Conservation (phyloP, 2,888 invertebrate genomes). For the Cryptosula pallasiana region DNA sequence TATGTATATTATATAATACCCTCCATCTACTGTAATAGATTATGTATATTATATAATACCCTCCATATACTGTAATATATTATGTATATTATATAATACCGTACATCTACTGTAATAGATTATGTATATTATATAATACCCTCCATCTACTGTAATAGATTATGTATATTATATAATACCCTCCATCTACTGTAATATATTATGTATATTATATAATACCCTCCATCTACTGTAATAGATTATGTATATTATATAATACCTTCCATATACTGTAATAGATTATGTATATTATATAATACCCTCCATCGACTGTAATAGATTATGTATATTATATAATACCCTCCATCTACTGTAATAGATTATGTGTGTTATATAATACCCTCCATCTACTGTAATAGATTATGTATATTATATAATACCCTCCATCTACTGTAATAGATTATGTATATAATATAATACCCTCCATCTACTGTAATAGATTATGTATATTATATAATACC, state of each 20-base stretch:
- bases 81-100: no score
- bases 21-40: neutral
- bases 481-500: neutral
- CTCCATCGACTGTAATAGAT: neutral
- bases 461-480: neutral
- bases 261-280: neutral
- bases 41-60: neutral
- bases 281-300: neutral
- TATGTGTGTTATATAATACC: no score
- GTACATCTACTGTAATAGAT: neutral
- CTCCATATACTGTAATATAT: no score
- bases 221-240: neutral
- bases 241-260: neutral
- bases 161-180: neutral
- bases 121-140: neutral
- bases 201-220: no score
- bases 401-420: neutral
- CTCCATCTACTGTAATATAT: no score
- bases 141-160: neutral
- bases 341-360: no score
- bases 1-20: neutral
- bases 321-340: neutral
- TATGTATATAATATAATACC: no score
- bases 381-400: neutral
- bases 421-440: no score